Percentiles rank a stretch among this genome's conserved stretches.
Evolutionary conservation across 1,140 invertebrate genomes (phyloP).

Genomic region (Drosophila baimaii): DNA sequence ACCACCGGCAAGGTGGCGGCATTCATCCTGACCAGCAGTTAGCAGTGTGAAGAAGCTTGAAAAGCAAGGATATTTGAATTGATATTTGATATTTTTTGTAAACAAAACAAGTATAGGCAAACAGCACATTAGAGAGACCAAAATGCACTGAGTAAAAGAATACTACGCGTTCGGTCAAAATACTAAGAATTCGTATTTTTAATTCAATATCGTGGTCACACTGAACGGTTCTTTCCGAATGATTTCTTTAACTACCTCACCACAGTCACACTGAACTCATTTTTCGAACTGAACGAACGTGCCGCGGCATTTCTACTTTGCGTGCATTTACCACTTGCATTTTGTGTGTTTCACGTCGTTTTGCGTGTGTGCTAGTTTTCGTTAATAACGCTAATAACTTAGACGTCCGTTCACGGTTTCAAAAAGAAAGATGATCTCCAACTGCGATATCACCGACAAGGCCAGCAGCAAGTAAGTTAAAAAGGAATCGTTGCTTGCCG

Average conservation of each 20-base stretch:
- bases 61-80: neutral
- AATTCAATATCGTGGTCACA: no score
- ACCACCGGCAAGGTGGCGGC: neutral
- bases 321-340: conserved; percentile 32
- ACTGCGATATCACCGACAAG: conserved; percentile 74
- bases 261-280: conserved; percentile 2
- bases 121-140: neutral
- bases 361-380: conserved; percentile 33
- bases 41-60: no score
- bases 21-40: conserved; percentile 26
- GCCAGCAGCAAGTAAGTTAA: conserved; percentile 78
- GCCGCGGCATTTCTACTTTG: conserved; percentile 11
- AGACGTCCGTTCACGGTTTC: conserved; percentile 5
- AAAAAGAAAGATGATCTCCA: conserved; percentile 68
- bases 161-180: no score
- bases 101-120: conserved; percentile 11
- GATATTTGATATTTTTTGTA: conserved; percentile 4
- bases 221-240: no score
- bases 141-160: neutral
- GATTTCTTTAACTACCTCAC: no score
- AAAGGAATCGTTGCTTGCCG: conserved; percentile 34
- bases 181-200: no score
- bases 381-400: conserved; percentile 3
- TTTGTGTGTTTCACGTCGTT: conserved; percentile 32
- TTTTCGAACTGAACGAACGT: conserved; percentile 23